A percentile compares a stretch with the other conserved stretches of the same genome.
phyloP scores from a whole-genome alignment of 2,797 vertebrate genomes.

The Argyrosomus regius region DNA sequence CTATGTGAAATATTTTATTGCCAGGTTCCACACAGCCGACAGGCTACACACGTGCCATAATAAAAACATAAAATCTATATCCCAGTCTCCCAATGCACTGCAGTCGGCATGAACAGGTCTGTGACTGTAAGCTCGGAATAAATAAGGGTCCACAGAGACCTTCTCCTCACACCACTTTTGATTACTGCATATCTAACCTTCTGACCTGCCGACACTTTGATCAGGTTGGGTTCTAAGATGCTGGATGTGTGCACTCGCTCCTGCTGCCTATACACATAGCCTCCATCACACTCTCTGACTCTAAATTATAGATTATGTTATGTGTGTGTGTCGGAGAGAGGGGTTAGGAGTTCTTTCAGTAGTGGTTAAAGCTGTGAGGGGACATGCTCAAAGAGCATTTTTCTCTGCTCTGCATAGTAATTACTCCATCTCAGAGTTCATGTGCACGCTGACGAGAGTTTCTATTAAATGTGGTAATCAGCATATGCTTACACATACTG shows the following conservation, averaged over 20 bases:
- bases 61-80: constrained; percentile 50
- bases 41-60: constrained; percentile 10
- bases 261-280: constrained; percentile 43
- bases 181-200: constrained; percentile 67
- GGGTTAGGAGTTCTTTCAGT: constrained; percentile 53
- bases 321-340: constrained; percentile 11
- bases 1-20: constrained; percentile 32
- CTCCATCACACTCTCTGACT: constrained; percentile 56
- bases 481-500: constrained; percentile 32
- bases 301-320: constrained; percentile 73
- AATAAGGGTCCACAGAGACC: constrained; percentile 21
- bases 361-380: constrained; percentile 47
- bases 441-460: constrained; percentile 44
- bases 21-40: constrained; percentile 15
- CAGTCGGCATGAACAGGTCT: background rate
- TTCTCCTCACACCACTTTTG: constrained; percentile 57
- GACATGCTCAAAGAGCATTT: constrained; percentile 58
- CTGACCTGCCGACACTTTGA: constrained; percentile 68
- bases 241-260: constrained; percentile 25
- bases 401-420: constrained; percentile 63
- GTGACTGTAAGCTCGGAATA: constrained; percentile 39
- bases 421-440: constrained; percentile 60
- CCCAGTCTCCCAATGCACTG: background rate
- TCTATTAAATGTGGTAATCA: constrained; percentile 50
- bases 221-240: constrained; percentile 49